phyloP scores from a whole-genome alignment of 2,113 vertebrate species.

The Hyaena hyaena region DNA sequence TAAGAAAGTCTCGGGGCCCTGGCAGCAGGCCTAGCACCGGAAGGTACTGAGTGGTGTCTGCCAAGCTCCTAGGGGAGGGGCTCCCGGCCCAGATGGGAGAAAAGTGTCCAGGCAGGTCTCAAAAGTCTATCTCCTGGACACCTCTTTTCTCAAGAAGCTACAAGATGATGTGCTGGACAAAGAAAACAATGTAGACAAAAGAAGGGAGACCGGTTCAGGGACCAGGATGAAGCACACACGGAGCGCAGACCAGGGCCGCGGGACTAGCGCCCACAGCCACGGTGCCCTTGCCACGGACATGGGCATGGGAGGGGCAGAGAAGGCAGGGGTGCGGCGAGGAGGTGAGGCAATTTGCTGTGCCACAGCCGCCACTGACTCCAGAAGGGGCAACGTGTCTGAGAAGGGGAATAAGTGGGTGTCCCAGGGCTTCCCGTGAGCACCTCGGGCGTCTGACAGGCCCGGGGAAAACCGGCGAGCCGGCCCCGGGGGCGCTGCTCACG shows the following conservation, averaged over 20 bases:
- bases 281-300: accelerated
- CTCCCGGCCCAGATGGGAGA: neutral
- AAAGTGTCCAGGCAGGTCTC: neutral
- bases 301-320: too few species aligned
- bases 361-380: neutral
- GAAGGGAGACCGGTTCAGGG: neutral
- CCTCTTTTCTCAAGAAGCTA: neutral
- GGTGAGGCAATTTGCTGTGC: neutral
- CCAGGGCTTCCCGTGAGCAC: neutral
- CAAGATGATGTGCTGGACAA: neutral
- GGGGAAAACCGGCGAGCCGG: neutral
- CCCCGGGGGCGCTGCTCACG: neutral
- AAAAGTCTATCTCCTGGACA: neutral
- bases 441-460: neutral
- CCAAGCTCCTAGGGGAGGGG: neutral
- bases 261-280: neutral
- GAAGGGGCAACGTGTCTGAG: neutral
- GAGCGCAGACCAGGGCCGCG: accelerated
- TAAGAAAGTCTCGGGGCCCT: neutral
- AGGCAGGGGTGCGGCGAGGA: neutral
- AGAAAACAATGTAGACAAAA: neutral
- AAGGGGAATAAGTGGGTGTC: neutral
- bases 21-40: neutral
- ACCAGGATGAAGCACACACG: neutral
- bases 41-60: neutral